Evolutionary conservation across 2,113 vertebrate genomes (phyloP).

Genomic region (Oncorhynchus mykiss): DNA sequence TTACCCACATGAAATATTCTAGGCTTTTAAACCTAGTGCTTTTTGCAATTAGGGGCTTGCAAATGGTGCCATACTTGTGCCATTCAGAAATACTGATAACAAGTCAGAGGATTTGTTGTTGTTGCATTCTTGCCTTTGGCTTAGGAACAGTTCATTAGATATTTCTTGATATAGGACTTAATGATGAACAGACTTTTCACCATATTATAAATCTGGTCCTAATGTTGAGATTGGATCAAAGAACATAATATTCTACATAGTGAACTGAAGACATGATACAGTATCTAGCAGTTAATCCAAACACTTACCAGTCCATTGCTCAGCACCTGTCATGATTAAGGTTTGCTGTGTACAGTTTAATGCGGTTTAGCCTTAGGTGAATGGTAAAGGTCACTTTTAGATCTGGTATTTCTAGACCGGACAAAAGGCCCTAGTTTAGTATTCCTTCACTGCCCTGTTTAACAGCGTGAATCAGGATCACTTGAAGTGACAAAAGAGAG

Average conservation of each 20-base stretch:
- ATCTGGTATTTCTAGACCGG: constrained; percentile 73
- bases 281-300: constrained; percentile 43
- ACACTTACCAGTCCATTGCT: constrained; percentile 39
- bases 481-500: constrained; percentile 75
- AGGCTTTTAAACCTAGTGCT: neutral
- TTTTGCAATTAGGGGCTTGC: neutral
- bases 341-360: constrained; percentile 62
- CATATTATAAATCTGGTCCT: neutral
- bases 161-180: neutral
- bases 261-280: constrained; percentile 7
- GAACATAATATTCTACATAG: neutral
- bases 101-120: too few species aligned
- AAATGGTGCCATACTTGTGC: neutral
- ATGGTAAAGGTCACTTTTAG: constrained; percentile 73
- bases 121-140: neutral
- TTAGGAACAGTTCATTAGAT: neutral
- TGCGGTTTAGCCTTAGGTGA: constrained; percentile 73
- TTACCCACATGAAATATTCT: neutral
- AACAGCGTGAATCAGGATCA: constrained; percentile 75
- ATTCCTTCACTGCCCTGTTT: constrained; percentile 65
- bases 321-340: constrained; percentile 58
- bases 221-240: neutral
- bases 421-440: constrained; percentile 71
- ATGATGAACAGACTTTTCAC: neutral
- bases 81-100: neutral